Percentiles rank a stretch among this genome's conserved stretches.
Conservation (phyloP, 2,797 vertebrate species). For the Naso thynnoides region DNA sequence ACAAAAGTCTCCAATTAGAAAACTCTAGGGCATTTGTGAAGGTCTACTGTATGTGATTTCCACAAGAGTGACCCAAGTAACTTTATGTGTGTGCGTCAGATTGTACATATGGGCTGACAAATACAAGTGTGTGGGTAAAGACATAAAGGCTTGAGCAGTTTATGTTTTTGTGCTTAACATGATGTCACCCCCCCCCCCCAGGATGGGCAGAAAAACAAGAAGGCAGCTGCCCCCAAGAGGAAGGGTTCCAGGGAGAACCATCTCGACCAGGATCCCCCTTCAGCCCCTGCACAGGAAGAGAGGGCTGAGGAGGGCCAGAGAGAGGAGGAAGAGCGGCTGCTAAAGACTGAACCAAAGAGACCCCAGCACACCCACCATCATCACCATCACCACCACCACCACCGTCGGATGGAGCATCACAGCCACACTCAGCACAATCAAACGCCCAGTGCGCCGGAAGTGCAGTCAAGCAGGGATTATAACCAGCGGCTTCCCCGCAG, state of each 20-base stretch:
- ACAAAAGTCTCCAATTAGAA: no score
- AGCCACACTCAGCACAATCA: constrained; percentile 83
- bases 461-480: constrained; percentile 82
- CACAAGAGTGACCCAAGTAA: no score
- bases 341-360: constrained; percentile 82
- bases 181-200: no score
- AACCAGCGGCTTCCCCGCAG: constrained; percentile 86
- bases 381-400: constrained; percentile 86
- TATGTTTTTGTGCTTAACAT: no score
- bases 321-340: constrained; percentile 76
- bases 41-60: no score
- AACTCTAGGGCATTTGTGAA: no score
- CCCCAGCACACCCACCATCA: constrained; percentile 85
- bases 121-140: neutral
- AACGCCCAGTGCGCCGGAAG: constrained; percentile 76
- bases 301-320: constrained; percentile 63
- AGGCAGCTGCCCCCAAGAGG: constrained; percentile 72
- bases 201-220: constrained; percentile 83
- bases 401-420: constrained; percentile 86
- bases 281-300: constrained; percentile 67
- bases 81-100: no score
- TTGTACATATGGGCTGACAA: neutral
- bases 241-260: constrained; percentile 81
- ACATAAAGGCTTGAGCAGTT: neutral
- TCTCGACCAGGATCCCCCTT: constrained; percentile 64